Conservation (phyloP, 1,140 invertebrate genomes). For the Zaprionus kolodkinae region DNA sequence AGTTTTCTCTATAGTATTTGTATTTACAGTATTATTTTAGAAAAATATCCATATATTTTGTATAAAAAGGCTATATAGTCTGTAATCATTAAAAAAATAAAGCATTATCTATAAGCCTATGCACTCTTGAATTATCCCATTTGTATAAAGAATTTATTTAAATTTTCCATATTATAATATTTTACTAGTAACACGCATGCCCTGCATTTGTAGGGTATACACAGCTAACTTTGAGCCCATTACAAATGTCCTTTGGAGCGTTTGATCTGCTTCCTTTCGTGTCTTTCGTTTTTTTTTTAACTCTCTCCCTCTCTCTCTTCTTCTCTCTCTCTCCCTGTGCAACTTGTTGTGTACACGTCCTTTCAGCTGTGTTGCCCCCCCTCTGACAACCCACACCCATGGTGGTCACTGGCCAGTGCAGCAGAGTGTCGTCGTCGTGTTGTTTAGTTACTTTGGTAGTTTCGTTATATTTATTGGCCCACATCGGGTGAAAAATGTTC, state of each 20-base stretch:
- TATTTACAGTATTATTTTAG: no score
- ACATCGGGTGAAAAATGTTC: constrained; percentile 84
- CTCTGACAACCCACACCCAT: not conserved
- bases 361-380: not conserved
- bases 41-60: no score
- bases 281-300: not conserved
- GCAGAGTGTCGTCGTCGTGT: constrained; percentile 46
- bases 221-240: not conserved
- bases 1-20: no score
- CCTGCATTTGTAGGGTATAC: not conserved
- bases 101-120: no score
- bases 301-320: no score
- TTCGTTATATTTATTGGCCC: constrained; percentile 84
- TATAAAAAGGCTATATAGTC: no score
- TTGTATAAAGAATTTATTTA: no score
- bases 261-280: constrained; percentile 32
- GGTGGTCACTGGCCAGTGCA: no score
- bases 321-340: not conserved
- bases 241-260: constrained; percentile 13
- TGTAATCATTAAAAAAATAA: no score
- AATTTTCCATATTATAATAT: no score
- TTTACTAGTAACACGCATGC: no score
- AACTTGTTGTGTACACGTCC: constrained; percentile 40
- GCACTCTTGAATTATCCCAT: no score
- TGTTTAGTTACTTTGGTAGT: constrained; percentile 83